Percentiles rank a stretch among this genome's conserved stretches.
These are phyloP conservation scores for Acanthaster planci DNA, from an alignment of 35 echinoderm and acorn worm genomes.

Conservation along the genomic window DNA sequence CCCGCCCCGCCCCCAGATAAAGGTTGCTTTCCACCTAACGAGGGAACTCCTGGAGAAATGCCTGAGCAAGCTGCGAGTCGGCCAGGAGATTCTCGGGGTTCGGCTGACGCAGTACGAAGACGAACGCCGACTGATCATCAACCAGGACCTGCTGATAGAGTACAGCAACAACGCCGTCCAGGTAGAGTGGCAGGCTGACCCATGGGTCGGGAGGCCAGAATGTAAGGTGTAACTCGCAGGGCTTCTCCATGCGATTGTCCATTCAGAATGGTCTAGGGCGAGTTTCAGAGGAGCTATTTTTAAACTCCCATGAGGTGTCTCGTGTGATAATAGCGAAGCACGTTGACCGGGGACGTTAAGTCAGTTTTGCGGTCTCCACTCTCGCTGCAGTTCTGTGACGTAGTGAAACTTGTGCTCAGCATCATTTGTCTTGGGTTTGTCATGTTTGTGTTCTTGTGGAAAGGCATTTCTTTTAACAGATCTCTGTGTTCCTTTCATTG, in stretches of 20 bases:
- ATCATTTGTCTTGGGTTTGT: no score
- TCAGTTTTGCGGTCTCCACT: no score
- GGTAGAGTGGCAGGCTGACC: neutral
- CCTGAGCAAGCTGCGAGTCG: constrained; percentile 10
- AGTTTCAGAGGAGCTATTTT: no score
- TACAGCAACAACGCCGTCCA: constrained; percentile 63
- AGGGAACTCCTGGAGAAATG: constrained; percentile 32
- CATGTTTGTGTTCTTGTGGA: no score
- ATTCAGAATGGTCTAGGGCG: no score
- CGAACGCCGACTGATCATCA: constrained; percentile 53
- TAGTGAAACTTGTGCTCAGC: no score
- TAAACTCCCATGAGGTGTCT: no score
- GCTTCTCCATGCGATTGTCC: neutral
- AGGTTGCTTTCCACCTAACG: constrained; percentile 48
- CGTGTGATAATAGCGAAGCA: no score
- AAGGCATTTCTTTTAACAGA: no score
- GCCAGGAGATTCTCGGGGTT: constrained; percentile 30
- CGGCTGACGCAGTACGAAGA: constrained; percentile 17
- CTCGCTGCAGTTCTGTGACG: no score
- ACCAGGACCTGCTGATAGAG: constrained; percentile 44
- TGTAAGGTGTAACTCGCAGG: neutral
- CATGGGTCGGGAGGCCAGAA: neutral
- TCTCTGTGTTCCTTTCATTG: no score
- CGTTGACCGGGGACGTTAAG: no score
- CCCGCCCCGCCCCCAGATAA: constrained; percentile 21